Conservation (phyloP, 2,113 vertebrate species). For the Salvelinus namaycush region DNA sequence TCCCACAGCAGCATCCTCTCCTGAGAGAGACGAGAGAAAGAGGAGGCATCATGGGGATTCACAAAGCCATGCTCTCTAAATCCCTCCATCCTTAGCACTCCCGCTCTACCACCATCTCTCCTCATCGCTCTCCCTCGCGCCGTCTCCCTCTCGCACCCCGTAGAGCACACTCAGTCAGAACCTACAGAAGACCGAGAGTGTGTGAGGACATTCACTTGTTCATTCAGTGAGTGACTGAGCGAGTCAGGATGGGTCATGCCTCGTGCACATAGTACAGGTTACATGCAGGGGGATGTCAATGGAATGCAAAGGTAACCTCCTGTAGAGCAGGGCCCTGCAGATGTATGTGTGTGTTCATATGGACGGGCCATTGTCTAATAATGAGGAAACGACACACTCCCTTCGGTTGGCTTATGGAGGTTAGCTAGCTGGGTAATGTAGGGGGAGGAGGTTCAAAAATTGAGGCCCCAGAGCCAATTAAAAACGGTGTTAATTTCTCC, state of each 20-base stretch:
- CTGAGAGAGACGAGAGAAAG: conserved; percentile 5
- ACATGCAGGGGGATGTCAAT: too few species aligned
- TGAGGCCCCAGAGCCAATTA: conserved; percentile 66
- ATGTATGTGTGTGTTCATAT: too few species aligned
- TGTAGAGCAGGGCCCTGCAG: too few species aligned
- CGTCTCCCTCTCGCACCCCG: not conserved
- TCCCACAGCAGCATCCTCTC: conserved; percentile 35
- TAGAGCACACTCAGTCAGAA: too few species aligned
- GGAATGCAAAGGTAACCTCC: too few species aligned
- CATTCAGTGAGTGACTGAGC: too few species aligned
- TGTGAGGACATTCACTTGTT: too few species aligned
- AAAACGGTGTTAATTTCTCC: conserved; percentile 68
- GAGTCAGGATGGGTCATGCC: too few species aligned
- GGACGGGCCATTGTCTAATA: not conserved
- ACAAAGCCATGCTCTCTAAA: conserved; percentile 1
- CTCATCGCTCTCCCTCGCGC: not conserved
- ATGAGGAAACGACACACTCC: conserved; percentile 10
- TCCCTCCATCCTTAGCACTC: not conserved
- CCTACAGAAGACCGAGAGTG: too few species aligned
- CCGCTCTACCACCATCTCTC: not conserved
- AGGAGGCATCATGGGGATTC: conserved; percentile 6
- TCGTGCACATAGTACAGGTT: too few species aligned
- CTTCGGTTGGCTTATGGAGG: conserved; percentile 3
- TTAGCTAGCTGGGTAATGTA: not conserved
- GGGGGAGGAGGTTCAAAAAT: conserved; percentile 27